A percentile compares a stretch with the other conserved stretches of the same genome.
phyloP scores from a whole-genome alignment of 2,113 vertebrate species.

The Struthidea cinerea region DNA sequence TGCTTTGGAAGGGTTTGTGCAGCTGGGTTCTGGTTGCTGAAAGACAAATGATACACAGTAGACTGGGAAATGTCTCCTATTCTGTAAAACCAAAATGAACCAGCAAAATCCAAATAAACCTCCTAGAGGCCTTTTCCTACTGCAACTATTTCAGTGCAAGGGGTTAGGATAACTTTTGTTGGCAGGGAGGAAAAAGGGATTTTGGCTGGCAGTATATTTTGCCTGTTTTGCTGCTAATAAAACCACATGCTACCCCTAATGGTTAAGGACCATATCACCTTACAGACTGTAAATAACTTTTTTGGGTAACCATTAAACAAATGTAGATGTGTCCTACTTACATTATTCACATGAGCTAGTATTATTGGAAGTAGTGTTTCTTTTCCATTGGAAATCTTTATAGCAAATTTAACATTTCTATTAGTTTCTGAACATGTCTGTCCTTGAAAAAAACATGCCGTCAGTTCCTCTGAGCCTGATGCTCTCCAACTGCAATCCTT shows the following conservation, averaged over 20 bases:
- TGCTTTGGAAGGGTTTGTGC: not conserved
- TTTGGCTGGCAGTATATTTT: not conserved
- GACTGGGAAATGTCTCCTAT: not conserved
- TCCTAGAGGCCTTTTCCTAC: not conserved
- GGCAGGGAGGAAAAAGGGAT: rapidly evolving
- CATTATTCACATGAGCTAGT: not conserved
- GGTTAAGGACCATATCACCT: not conserved
- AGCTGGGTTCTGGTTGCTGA: not conserved
- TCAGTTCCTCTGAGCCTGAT: not conserved
- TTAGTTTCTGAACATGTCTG: not conserved
- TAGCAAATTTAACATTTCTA: not conserved
- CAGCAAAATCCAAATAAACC: not conserved
- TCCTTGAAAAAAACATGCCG: not conserved
- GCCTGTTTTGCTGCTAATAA: not conserved
- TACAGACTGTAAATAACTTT: not conserved
- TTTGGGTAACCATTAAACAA: not conserved
- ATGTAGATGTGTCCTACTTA: not conserved
- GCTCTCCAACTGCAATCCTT: not conserved
- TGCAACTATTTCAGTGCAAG: not conserved
- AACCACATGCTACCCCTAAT: not conserved
- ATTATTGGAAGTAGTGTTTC: not conserved
- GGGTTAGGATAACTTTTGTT: not conserved
- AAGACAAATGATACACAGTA: not conserved
- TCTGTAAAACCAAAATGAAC: not conserved
- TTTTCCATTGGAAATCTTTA: slow-evolving; percentile 1